Percentiles rank a stretch among this genome's conserved stretches.
phyloP scores from a whole-genome alignment of 1,140 invertebrate species.

The Battus philenor region DNA sequence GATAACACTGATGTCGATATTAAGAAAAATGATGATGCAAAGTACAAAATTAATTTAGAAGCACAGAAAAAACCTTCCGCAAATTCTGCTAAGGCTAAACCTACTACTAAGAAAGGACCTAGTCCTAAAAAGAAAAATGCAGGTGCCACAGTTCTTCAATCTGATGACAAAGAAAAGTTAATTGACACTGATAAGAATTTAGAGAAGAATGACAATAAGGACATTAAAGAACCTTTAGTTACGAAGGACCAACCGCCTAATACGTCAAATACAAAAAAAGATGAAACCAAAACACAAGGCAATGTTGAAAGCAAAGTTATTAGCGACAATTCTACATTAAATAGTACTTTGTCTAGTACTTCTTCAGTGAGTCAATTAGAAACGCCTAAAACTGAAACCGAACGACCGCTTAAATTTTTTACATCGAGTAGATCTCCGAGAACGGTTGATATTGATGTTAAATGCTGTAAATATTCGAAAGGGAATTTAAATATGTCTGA shows the following conservation, averaged over 20 bases:
- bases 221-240: constrained; percentile 20
- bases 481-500: constrained; percentile 62
- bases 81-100: constrained; percentile 51
- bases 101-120: constrained; percentile 39
- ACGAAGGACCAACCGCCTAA: constrained; percentile 17
- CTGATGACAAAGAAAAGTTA: constrained; percentile 14
- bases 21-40: constrained; percentile 36
- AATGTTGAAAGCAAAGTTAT: constrained; percentile 22
- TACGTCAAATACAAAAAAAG: constrained; percentile 20
- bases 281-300: constrained; percentile 19
- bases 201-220: constrained; percentile 22
- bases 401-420: constrained; percentile 67
- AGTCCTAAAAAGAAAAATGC: constrained; percentile 40
- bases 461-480: constrained; percentile 67
- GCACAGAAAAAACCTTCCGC: constrained; percentile 37
- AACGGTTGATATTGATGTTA: constrained; percentile 65
- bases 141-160: constrained; percentile 16
- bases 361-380: constrained; percentile 24
- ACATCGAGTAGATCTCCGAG: constrained; percentile 60
- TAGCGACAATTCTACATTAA: constrained; percentile 10
- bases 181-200: constrained; percentile 21
- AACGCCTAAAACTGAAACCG: constrained; percentile 48
- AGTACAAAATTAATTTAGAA: constrained; percentile 63
- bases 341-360: constrained; percentile 13
- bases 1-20: neutral